Conservation (phyloP, 2,888 invertebrate genomes). For the Dyspetes luteomarginatus region DNA sequence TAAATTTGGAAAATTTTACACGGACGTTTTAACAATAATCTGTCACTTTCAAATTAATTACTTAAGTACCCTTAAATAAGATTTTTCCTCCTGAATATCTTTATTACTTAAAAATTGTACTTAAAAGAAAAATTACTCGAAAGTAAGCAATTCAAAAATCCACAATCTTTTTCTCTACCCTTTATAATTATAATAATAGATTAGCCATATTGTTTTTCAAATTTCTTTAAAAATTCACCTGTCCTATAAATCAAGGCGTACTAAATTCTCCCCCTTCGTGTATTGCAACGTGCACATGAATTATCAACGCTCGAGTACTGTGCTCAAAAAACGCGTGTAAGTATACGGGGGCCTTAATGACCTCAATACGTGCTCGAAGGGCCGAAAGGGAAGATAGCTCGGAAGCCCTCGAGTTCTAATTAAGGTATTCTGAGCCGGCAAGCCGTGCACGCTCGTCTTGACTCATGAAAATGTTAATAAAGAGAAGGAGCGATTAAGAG, state of each 20-base stretch:
- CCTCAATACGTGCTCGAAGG: conserved; percentile 59
- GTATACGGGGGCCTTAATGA: conserved; percentile 37
- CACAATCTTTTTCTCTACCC: background rate
- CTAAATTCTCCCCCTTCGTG: background rate
- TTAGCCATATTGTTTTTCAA: background rate
- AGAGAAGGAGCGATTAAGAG: conserved; percentile 1
- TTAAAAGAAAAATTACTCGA: no score
- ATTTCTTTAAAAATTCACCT: background rate
- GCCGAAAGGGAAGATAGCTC: conserved; percentile 34
- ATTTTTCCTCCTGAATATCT: no score
- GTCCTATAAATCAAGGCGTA: background rate
- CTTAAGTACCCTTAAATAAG: no score
- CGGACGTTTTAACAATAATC: no score
- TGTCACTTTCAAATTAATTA: no score
- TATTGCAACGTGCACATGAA: conserved; percentile 20
- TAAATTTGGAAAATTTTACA: no score
- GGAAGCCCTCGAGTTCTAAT: conserved; percentile 54
- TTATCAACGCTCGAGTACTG: conserved; percentile 36
- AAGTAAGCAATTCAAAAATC: background rate
- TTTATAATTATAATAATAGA: no score
- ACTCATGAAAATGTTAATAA: conserved; percentile 53
- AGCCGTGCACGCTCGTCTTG: conserved; percentile 18
- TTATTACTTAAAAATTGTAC: no score
- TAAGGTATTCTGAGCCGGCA: conserved; percentile 52
- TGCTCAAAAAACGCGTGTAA: background rate